Evolutionary conservation across 2,113 vertebrate genomes (phyloP).

Genomic region (Oceanodroma tethys): DNA sequence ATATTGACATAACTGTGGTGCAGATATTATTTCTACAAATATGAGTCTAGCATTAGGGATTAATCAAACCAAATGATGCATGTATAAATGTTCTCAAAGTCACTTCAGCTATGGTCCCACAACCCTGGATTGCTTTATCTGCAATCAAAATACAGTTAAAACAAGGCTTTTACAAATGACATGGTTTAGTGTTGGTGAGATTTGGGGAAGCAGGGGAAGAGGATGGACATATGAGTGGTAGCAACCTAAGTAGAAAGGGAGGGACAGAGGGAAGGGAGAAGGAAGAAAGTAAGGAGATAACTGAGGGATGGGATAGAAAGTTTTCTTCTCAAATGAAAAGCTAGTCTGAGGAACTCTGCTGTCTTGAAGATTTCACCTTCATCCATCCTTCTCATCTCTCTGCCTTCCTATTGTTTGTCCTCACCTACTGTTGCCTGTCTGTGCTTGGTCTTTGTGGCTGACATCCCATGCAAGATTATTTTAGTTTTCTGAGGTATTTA

Average conservation of each 20-base stretch:
- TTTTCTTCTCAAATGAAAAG: not conserved
- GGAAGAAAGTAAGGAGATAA: not conserved
- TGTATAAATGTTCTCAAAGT: not conserved
- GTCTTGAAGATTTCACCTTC: not conserved
- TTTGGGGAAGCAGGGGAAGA: not conserved
- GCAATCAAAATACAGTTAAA: not conserved
- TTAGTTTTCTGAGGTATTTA: not conserved
- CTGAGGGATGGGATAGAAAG: not conserved
- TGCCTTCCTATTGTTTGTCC: not conserved
- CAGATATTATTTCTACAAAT: not conserved
- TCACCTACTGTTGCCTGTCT: not conserved
- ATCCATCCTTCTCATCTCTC: not conserved
- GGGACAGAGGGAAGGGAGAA: not conserved
- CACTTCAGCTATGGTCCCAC: not conserved
- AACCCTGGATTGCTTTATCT: not conserved
- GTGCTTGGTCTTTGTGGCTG: not conserved
- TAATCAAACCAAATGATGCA: not conserved
- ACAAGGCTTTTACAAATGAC: not conserved
- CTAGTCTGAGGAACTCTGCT: not conserved
- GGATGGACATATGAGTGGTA: fast-evolving
- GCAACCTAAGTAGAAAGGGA: not conserved
- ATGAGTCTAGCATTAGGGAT: not conserved
- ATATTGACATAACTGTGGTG: not conserved
- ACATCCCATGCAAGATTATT: not conserved
- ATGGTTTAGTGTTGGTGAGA: not conserved